Evolutionary conservation across 2,797 vertebrate species (phyloP), one percentile per base, ranked within the genome.

Genomic region (Argentina silus): DNA sequence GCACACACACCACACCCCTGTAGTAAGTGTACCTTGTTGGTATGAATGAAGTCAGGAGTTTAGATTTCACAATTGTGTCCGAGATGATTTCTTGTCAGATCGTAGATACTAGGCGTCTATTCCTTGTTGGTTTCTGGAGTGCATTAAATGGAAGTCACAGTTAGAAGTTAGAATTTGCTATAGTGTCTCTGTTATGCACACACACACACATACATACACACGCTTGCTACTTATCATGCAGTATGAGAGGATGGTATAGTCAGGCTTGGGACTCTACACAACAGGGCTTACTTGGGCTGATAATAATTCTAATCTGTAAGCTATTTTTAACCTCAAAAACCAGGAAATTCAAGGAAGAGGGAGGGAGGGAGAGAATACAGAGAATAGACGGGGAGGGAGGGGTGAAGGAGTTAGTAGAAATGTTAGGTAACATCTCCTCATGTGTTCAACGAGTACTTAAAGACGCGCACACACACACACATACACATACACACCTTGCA

Each of bases 281-380:
- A 15, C 1, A 9, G 7, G 1, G 5, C 44, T 63, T 2, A 19
- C 48, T 64, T 64, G 36, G 15, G 60, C 43, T 55, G 55, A 65
- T 65, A 65, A 65, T 64, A 59, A 19, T 75, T 57, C 48, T 56
- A 75, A 75, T 64, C 73, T 64, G 17, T 60, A 7, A 14, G 48
- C 66, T 70, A 70, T 75, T 64, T 64, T 64, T 65, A 75, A 48
- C 15, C 19, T 69, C 47, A 27, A 63, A 57, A 36, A 27, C 43
- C 51, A 48, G 57, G 60, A 44, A 47, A 42, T 64, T 57, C 51
- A 48, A 19, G 50, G 61, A 75, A 63, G 15, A 55, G 36, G 27
- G 27, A 47, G 27, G 27, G 68, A 53, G 23, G 3, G 47, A n/a
- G 51, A 65, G 74, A 70, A 70, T 64, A 65, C 67, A 42, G 3